These are phyloP conservation scores for Pachydiplax longipennis DNA, from an alignment of 2,888 invertebrate species.

Conservation along the genomic window DNA sequence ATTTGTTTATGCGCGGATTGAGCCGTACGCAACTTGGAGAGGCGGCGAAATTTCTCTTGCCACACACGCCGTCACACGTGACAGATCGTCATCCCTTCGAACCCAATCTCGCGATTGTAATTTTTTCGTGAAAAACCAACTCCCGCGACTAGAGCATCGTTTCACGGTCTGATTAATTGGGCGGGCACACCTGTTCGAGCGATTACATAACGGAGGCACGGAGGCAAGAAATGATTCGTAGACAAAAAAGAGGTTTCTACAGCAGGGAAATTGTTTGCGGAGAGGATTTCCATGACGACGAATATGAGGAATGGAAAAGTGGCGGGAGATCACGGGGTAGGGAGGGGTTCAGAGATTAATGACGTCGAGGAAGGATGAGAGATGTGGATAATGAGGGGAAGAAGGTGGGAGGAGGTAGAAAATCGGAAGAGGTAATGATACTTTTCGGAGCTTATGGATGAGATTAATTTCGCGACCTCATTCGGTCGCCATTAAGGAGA, in stretches of 20 bases:
- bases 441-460: background rate
- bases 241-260: background rate
- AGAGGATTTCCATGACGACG: slow-evolving; percentile 16
- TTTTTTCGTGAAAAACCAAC: too few species aligned
- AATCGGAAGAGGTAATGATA: background rate
- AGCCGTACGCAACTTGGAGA: background rate
- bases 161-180: background rate
- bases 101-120: too few species aligned
- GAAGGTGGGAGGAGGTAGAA: background rate
- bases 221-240: background rate
- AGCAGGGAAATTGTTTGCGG: background rate
- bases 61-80: background rate
- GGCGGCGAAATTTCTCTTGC: background rate
- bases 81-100: too few species aligned
- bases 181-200: background rate
- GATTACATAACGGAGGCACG: background rate
- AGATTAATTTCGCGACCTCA: background rate
- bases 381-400: background rate
- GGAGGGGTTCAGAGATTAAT: slow-evolving; percentile 8
- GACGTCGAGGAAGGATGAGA: background rate
- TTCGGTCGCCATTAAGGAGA: background rate
- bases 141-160: background rate
- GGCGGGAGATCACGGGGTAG: background rate
- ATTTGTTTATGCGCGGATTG: background rate
- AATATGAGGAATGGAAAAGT: background rate